A percentile compares a stretch with the other conserved stretches of the same genome.
Evolutionary conservation across 2,797 vertebrate genomes (phyloP).

Genomic region (Halcyon smyrnensis): DNA sequence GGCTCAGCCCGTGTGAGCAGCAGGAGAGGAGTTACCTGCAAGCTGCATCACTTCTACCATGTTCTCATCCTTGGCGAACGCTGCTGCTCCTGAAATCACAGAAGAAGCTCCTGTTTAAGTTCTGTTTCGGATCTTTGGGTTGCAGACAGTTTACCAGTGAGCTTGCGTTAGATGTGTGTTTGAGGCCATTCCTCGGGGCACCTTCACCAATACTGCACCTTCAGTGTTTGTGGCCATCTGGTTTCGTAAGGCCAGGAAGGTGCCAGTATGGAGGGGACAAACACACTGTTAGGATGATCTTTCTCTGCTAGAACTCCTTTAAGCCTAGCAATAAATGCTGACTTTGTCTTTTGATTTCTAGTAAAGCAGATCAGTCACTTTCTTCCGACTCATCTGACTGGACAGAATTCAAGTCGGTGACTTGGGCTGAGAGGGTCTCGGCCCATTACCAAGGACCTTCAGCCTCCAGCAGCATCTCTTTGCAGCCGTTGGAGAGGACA

Average conservation of each 20-base stretch:
- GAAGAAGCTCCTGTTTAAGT: not conserved
- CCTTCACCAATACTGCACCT: not conserved
- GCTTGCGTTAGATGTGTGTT: not conserved
- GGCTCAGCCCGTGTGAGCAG: not conserved
- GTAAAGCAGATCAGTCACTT: not conserved
- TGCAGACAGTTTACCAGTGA: not conserved
- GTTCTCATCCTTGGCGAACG: not conserved
- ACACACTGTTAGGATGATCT: no score
- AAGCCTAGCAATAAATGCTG: not conserved
- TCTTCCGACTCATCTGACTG: not conserved
- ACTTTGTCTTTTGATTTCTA: not conserved
- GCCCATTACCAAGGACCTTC: not conserved
- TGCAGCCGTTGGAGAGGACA: not conserved
- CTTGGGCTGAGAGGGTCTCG: not conserved
- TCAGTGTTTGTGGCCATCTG: not conserved
- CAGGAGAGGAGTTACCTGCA: slow-evolving; percentile 14
- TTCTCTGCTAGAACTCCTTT: not conserved
- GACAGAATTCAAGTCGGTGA: not conserved
- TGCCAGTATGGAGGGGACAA: not conserved
- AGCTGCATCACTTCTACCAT: not conserved
- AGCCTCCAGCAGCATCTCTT: not conserved
- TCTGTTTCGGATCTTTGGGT: not conserved
- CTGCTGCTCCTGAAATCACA: slow-evolving; percentile 62
- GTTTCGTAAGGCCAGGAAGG: not conserved
- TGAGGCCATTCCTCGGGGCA: not conserved